phyloP scores from a whole-genome alignment of 1,140 invertebrate species.

The Temnothorax longispinosus region DNA sequence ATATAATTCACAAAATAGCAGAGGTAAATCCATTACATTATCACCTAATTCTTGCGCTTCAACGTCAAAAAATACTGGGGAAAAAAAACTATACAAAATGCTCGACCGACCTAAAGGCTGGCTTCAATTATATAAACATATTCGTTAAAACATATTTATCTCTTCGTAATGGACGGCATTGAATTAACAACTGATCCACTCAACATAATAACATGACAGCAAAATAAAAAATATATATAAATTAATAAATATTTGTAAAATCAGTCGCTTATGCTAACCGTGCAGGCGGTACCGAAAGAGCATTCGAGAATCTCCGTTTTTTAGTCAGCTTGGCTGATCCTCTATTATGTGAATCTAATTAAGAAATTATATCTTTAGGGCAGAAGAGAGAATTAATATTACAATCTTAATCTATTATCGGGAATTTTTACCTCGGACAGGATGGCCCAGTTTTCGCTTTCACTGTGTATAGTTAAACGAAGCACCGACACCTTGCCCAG shows the following conservation, averaged over 20 bases:
- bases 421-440: constrained; percentile 92
- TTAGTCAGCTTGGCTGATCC: constrained; percentile 78
- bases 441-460: constrained; percentile 96
- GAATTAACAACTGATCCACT: constrained; percentile 50
- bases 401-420: not conserved
- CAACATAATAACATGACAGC: constrained; percentile 39
- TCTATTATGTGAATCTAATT: constrained; percentile 79
- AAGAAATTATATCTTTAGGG: constrained; percentile 23
- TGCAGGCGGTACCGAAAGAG: constrained; percentile 64
- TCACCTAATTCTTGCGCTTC: not conserved
- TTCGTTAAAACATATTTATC: constrained; percentile 2
- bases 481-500: constrained; percentile 90
- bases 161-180: constrained; percentile 56
- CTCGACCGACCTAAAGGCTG: not conserved
- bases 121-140: constrained; percentile 5
- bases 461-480: constrained; percentile 91
- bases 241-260: constrained; percentile 60
- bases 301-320: constrained; percentile 27
- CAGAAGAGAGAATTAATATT: constrained; percentile 13
- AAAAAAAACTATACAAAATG: constrained; percentile 10
- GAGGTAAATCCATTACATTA: not conserved
- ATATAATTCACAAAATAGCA: constrained; percentile 8
- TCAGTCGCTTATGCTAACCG: constrained; percentile 48
- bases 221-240: constrained; percentile 50
- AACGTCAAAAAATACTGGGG: not conserved